Evolutionary conservation across 1,140 invertebrate genomes (phyloP).

Genomic region (Drosophila sulfurigaster): DNA sequence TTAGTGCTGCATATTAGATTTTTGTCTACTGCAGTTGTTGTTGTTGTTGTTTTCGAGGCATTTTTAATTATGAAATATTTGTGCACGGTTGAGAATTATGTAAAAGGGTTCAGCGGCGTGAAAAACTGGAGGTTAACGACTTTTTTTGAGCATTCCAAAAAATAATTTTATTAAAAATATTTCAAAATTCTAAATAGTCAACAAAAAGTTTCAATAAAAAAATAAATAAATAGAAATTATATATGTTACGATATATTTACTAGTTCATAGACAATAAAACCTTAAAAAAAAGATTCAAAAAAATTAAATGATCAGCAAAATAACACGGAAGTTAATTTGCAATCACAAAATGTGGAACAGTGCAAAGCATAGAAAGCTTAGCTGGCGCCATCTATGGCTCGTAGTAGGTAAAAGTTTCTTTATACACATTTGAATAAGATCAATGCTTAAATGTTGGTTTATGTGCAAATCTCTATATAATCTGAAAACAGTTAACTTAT

Average conservation of each 20-base stretch:
- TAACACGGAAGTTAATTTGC: neutral
- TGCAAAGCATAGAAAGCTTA: neutral
- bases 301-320: neutral
- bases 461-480: too few species aligned
- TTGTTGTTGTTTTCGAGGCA: constrained; percentile 32
- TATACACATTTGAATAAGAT: neutral
- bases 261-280: too few species aligned
- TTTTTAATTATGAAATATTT: constrained; percentile 59
- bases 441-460: neutral
- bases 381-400: neutral
- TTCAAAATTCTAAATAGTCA: too few species aligned
- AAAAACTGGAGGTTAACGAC: constrained; percentile 41
- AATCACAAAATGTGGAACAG: too few species aligned
- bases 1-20: constrained; percentile 39
- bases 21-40: neutral
- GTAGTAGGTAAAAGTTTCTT: neutral
- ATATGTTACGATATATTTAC: neutral
- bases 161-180: neutral
- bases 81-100: constrained; percentile 14
- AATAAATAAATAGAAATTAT: neutral
- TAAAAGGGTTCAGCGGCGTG: constrained; percentile 25
- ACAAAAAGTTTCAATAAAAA: too few species aligned
- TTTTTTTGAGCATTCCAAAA: neutral
- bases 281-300: neutral
- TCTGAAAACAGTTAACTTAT: too few species aligned